Percentiles rank a stretch among this genome's conserved stretches.
These are phyloP conservation scores for Pyrocoelia pectoralis DNA, from an alignment of 2,888 invertebrate genomes.

Conservation along the genomic window DNA sequence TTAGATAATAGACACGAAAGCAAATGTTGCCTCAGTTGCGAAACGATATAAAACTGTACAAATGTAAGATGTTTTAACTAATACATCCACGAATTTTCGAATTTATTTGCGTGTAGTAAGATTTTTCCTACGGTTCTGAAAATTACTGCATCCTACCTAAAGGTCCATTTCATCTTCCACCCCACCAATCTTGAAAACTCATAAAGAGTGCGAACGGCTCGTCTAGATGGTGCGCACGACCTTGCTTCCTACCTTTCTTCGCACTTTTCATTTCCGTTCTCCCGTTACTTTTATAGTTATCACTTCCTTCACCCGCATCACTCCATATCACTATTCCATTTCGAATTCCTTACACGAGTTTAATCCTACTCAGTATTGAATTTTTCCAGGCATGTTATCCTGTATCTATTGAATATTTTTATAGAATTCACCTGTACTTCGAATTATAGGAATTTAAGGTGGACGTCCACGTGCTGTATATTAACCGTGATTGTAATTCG, in stretches of 20 bases:
- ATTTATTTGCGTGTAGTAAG: conserved; percentile 25
- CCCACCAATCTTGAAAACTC: conserved; percentile 45
- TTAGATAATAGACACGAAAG: too few relatives aligned
- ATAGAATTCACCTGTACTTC: conserved; percentile 15
- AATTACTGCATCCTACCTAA: conserved; percentile 38
- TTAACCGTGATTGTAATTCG: neutral
- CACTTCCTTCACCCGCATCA: conserved; percentile 52
- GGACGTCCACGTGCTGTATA: too few relatives aligned
- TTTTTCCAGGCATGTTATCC: conserved; percentile 29
- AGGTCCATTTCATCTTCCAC: conserved; percentile 45
- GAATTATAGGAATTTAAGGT: neutral
- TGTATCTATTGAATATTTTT: conserved; percentile 32
- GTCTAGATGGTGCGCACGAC: conserved; percentile 57
- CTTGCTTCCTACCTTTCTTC: conserved; percentile 57
- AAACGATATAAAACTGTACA: too few relatives aligned
- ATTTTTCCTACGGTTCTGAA: conserved; percentile 36
- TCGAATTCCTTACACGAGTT: conserved; percentile 49
- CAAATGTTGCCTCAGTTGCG: neutral
- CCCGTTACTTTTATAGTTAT: conserved; percentile 58
- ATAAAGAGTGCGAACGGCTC: conserved; percentile 51
- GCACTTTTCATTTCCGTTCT: conserved; percentile 58
- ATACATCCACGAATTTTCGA: conserved; percentile 21
- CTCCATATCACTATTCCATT: conserved; percentile 43
- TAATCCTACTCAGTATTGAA: conserved; percentile 44
- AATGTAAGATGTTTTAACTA: neutral